These are phyloP conservation scores for Macropus fuliginosus DNA, from an alignment of 2,797 vertebrate species.

Conservation along the genomic window DNA sequence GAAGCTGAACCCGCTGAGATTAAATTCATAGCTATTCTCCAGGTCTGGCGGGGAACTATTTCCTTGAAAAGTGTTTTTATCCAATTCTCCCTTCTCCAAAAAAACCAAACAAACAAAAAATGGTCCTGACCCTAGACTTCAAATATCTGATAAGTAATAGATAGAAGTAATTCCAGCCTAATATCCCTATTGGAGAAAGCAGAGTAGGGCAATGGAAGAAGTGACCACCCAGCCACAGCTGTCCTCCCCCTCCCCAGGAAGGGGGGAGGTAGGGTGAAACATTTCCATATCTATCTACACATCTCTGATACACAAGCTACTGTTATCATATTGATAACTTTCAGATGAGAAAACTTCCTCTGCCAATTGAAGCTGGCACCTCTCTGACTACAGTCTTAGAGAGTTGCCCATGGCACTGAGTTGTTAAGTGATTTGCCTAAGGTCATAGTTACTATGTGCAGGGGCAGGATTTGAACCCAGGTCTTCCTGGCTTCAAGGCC, in stretches of 20 bases:
- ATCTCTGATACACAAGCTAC: background rate
- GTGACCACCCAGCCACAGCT: background rate
- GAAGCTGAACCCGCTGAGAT: background rate
- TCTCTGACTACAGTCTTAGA: background rate
- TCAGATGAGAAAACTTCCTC: background rate
- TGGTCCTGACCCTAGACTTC: background rate
- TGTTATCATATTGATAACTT: background rate
- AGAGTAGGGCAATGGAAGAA: background rate
- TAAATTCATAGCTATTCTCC: background rate
- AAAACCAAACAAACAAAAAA: background rate
- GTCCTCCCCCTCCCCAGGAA: background rate
- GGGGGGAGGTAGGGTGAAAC: background rate
- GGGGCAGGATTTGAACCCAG: background rate
- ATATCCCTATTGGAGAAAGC: background rate
- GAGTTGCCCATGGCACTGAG: background rate
- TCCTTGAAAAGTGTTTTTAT: background rate
- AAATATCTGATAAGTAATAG: background rate
- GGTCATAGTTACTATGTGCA: background rate
- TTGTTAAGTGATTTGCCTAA: background rate
- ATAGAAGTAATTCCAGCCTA: no score
- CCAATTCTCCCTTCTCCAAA: background rate
- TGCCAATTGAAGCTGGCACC: background rate
- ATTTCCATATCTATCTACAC: background rate
- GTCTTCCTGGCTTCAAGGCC: background rate
- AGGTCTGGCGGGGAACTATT: background rate